Percentiles rank a stretch among this genome's conserved stretches.
Evolutionary conservation across 2,888 invertebrate species (phyloP).

Genomic region (Dinocampus coccinellae): DNA sequence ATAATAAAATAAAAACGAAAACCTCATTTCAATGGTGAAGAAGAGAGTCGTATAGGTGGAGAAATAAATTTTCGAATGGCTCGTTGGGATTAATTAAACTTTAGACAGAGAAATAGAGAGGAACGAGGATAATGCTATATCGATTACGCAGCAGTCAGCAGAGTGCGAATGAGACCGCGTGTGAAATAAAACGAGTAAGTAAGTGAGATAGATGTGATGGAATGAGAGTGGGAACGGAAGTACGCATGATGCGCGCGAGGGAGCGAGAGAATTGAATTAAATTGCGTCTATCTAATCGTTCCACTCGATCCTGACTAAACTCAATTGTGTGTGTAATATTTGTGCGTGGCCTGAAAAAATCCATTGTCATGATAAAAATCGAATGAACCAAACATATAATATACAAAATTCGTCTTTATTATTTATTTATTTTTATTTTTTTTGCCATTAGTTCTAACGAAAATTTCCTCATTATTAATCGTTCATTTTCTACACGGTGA

Average conservation of each 20-base stretch:
- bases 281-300: constrained; percentile 35
- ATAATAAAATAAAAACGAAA: too few species aligned
- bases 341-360: constrained; percentile 15
- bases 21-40: constrained; percentile 15
- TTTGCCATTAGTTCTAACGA: not conserved
- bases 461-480: constrained; percentile 14
- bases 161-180: too few species aligned
- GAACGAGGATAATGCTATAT: constrained; percentile 25
- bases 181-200: too few species aligned
- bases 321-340: constrained; percentile 20
- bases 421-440: not conserved
- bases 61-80: constrained; percentile 29
- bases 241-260: constrained; percentile 32
- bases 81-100: constrained; percentile 33
- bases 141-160: constrained; percentile 28
- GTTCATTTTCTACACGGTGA: constrained; percentile 10
- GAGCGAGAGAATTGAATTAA: constrained; percentile 31
- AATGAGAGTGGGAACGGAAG: not conserved
- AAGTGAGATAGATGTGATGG: constrained; percentile 5
- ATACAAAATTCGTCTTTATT: too few species aligned
- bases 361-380: constrained; percentile 16
- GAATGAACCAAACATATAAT: not conserved
- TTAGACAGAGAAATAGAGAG: too few species aligned
- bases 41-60: not conserved
- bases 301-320: constrained; percentile 15